Percentiles rank a stretch among this genome's conserved stretches.
phyloP scores from a whole-genome alignment of 2,113 vertebrate genomes.

The Theristicus caerulescens region DNA sequence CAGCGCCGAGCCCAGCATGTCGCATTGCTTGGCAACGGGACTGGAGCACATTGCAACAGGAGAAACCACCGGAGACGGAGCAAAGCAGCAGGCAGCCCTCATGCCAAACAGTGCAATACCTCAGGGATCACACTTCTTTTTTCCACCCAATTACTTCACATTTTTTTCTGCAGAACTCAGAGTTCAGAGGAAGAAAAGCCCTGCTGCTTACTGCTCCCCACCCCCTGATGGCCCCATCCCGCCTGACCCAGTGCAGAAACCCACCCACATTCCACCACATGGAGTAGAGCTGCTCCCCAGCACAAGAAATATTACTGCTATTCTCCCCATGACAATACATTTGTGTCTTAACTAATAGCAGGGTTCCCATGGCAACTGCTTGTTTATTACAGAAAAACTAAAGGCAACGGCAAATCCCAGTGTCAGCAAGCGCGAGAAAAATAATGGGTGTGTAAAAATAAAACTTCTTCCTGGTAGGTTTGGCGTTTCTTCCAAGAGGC shows the following conservation, averaged over 20 bases:
- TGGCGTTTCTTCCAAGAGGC: not conserved
- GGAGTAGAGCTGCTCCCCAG: slow-evolving; percentile 30
- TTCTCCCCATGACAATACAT: slow-evolving; percentile 43
- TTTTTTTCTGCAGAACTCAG: not conserved
- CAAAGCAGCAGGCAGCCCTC: not conserved
- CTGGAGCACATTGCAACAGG: not conserved
- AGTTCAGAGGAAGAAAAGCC: not conserved
- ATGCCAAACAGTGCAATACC: not conserved
- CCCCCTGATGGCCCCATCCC: fast-evolving
- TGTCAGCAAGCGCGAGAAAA: not conserved
- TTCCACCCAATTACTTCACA: not conserved
- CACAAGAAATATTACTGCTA: not conserved
- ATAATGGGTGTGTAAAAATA: not conserved
- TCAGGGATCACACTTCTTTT: not conserved
- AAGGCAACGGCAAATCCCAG: slow-evolving; percentile 6
- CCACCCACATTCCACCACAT: slow-evolving; percentile 41
- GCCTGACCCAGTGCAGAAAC: not conserved
- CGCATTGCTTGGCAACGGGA: not conserved
- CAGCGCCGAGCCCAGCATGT: not conserved
- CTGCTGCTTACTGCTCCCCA: not conserved
- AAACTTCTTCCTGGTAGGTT: slow-evolving; percentile 1
- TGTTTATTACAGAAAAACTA: slow-evolving; percentile 41
- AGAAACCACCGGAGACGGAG: not conserved
- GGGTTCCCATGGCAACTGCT: slow-evolving; percentile 60
- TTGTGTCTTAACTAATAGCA: slow-evolving; percentile 53